Percentiles rank a stretch among this genome's conserved stretches.
Conservation (phyloP, 2,113 vertebrate species). For the Xenopus borealis region DNA sequence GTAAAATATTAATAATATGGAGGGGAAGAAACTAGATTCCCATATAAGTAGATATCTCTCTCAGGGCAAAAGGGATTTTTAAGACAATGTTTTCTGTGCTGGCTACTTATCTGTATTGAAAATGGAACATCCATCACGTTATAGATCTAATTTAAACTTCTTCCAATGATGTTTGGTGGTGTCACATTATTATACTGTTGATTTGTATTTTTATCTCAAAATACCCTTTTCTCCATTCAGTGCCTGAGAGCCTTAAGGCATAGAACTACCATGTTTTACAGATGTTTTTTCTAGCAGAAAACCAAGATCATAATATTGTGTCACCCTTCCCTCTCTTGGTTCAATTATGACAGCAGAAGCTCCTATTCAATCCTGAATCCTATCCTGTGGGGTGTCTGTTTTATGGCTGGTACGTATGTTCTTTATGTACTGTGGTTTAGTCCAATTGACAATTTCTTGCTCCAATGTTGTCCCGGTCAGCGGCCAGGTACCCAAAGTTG, state of each 20-base stretch:
- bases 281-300: neutral
- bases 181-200: conserved; percentile 35
- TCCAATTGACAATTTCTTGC: too few relatives aligned
- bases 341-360: too few relatives aligned
- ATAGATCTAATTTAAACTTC: neutral
- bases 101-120: neutral
- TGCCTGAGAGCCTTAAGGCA: conserved; percentile 22
- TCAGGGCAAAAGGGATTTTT: neutral
- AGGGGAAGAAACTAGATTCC: neutral
- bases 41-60: too few relatives aligned
- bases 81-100: neutral
- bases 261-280: conserved; percentile 13
- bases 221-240: conserved; percentile 19
- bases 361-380: too few relatives aligned
- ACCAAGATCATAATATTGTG: too few relatives aligned
- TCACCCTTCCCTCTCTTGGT: too few relatives aligned
- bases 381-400: too few relatives aligned
- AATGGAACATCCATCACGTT: conserved; percentile 5
- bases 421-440: too few relatives aligned
- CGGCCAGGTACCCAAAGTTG: too few relatives aligned
- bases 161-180: conserved; percentile 11
- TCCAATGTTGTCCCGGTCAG: too few relatives aligned
- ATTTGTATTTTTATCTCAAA: conserved; percentile 24
- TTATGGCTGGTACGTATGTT: too few relatives aligned
- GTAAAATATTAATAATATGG: neutral